Conservation (phyloP, 1,140 invertebrate species). For the Heliconius congener region DNA sequence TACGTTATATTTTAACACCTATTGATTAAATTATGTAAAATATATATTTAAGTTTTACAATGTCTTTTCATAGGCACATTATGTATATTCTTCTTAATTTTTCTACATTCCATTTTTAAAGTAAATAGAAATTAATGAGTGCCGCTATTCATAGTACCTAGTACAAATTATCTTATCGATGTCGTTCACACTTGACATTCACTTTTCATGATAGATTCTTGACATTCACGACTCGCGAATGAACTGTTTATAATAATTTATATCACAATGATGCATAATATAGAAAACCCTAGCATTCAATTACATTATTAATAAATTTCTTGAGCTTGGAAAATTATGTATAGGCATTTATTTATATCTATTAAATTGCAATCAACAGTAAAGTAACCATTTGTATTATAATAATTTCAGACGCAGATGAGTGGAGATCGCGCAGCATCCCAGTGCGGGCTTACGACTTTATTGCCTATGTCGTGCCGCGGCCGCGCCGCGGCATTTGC, state of each 20-base stretch:
- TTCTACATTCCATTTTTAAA: background rate
- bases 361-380: background rate
- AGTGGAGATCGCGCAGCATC: slow-evolving; percentile 71
- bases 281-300: background rate
- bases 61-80: background rate
- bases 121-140: background rate
- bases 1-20: no score
- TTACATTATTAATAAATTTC: no score
- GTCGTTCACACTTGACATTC: slow-evolving; percentile 75
- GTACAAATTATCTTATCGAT: slow-evolving; percentile 65
- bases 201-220: slow-evolving; percentile 49
- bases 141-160: slow-evolving; percentile 47
- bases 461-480: slow-evolving; percentile 86
- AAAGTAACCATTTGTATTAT: background rate
- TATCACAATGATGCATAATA: background rate
- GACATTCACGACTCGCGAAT: slow-evolving; percentile 23
- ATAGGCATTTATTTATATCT: no score
- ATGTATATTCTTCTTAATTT: background rate
- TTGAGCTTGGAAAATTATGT: no score
- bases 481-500: slow-evolving; percentile 90
- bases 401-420: slow-evolving; percentile 78
- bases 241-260: background rate
- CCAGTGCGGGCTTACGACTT: slow-evolving; percentile 79
- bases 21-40: background rate
- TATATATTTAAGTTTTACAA: no score